These are phyloP conservation scores for Anastatus disparis DNA, from an alignment of 1,140 invertebrate genomes.

Conservation along the genomic window DNA sequence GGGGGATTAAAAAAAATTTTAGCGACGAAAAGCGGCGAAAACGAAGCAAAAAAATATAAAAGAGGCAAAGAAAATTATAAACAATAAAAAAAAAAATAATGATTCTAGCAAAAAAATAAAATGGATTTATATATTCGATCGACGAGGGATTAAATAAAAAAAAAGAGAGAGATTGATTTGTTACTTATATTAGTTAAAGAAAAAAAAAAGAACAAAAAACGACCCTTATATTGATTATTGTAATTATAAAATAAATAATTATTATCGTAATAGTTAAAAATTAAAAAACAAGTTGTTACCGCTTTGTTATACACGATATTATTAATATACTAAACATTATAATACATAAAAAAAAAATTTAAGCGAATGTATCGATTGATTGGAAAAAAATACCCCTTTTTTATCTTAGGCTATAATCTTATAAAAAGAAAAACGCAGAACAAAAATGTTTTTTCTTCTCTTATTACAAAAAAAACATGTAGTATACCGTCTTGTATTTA, in stretches of 20 bases:
- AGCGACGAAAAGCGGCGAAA: conserved; percentile 24
- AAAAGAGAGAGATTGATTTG: conserved; percentile 47
- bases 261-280: conserved; percentile 64
- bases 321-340: conserved; percentile 62
- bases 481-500: background rate
- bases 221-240: conserved; percentile 62
- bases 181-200: conserved; percentile 55
- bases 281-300: conserved; percentile 66
- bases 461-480: too few species aligned
- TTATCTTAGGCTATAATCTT: too few species aligned
- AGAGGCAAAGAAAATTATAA: too few species aligned
- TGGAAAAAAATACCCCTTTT: conserved; percentile 61
- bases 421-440: too few species aligned
- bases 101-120: conserved; percentile 40
- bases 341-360: conserved; percentile 51
- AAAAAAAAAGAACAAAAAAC: conserved; percentile 45
- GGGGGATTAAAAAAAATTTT: too few species aligned
- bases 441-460: too few species aligned
- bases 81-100: conserved; percentile 30
- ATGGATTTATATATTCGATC: conserved; percentile 38
- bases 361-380: conserved; percentile 61
- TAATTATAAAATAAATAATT: conserved; percentile 63
- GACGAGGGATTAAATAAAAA: conserved; percentile 30
- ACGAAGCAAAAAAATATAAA: conserved; percentile 27
- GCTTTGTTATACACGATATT: conserved; percentile 66